Percentiles rank a stretch among this genome's conserved stretches.
Evolutionary conservation across 2,888 invertebrate genomes (phyloP).

Genomic region (Atherix ibis): DNA sequence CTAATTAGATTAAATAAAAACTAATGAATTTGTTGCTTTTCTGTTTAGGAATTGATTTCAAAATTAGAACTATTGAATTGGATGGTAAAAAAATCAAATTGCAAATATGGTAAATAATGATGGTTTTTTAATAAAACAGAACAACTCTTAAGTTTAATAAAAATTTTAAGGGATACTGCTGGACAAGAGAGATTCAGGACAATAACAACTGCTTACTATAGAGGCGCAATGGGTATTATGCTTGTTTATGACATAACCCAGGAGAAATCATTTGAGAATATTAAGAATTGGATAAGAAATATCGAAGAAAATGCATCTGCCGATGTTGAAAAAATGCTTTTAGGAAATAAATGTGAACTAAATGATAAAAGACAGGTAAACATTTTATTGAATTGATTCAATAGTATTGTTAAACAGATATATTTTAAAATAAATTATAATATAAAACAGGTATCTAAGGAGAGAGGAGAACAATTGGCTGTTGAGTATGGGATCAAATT

Average conservation of each 20-base stretch:
- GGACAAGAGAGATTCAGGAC: slow-evolving; percentile 98
- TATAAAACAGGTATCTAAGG: slow-evolving; percentile 73
- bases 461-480: slow-evolving; percentile 91
- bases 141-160: slow-evolving; percentile 1
- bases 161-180: slow-evolving; percentile 76
- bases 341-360: slow-evolving; percentile 98
- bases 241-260: slow-evolving; percentile 98
- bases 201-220: slow-evolving; percentile 98
- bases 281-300: slow-evolving; percentile 98
- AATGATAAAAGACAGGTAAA: slow-evolving; percentile 78
- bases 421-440: slow-evolving; percentile 2
- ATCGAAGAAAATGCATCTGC: slow-evolving; percentile 98
- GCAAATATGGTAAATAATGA: slow-evolving; percentile 81
- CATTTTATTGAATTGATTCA: too few relatives aligned
- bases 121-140: neutral
- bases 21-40: too few relatives aligned
- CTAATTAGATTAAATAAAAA: slow-evolving; percentile 8
- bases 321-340: slow-evolving; percentile 97
- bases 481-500: slow-evolving; percentile 98
- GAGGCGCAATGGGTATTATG: slow-evolving; percentile 99
- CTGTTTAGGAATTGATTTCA: slow-evolving; percentile 90
- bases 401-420: neutral
- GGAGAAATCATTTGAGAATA: slow-evolving; percentile 98
- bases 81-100: slow-evolving; percentile 97
- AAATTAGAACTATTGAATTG: slow-evolving; percentile 95